Conservation (phyloP, 2,797 vertebrate species). For the Poecilia gillii region DNA sequence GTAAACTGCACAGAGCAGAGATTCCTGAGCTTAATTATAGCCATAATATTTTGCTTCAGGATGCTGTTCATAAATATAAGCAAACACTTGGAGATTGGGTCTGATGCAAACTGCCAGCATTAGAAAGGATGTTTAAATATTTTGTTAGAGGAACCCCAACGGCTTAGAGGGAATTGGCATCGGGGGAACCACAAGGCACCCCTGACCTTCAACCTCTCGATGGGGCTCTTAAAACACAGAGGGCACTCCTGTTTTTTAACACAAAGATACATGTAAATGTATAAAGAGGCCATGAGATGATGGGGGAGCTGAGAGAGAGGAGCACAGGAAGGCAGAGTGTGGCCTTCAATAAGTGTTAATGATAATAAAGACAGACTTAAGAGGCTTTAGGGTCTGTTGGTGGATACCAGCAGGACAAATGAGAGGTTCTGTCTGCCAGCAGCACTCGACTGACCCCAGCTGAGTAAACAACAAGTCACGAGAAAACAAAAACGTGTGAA, state of each 20-base stretch:
- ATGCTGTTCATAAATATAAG: slow-evolving; percentile 38
- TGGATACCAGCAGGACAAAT: slow-evolving; percentile 78
- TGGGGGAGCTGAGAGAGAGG: slow-evolving; percentile 25
- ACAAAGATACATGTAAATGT: slow-evolving; percentile 38
- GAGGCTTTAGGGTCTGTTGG: slow-evolving; percentile 67
- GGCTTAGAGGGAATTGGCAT: slow-evolving; percentile 56
- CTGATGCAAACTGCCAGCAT: slow-evolving; percentile 41
- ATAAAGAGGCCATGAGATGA: slow-evolving; percentile 25
- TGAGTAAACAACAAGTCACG: slow-evolving; percentile 73
- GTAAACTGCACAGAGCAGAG: neutral
- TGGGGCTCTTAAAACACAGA: slow-evolving; percentile 66
- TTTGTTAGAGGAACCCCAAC: slow-evolving; percentile 51
- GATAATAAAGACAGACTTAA: slow-evolving; percentile 74
- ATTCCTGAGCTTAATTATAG: neutral
- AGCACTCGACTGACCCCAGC: slow-evolving; percentile 72
- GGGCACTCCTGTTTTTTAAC: slow-evolving; percentile 29
- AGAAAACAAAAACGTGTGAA: slow-evolving; percentile 57
- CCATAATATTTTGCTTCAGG: slow-evolving; percentile 12
- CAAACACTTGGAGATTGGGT: slow-evolving; percentile 45
- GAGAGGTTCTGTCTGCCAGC: slow-evolving; percentile 62
- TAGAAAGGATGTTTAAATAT: slow-evolving; percentile 74
- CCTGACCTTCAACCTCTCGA: slow-evolving; percentile 66
- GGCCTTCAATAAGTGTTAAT: slow-evolving; percentile 69
- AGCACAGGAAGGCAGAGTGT: slow-evolving; percentile 64
- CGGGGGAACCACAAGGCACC: slow-evolving; percentile 43